phyloP scores from a whole-genome alignment of 2,113 vertebrate species.

The Phyllostomus hastatus region DNA sequence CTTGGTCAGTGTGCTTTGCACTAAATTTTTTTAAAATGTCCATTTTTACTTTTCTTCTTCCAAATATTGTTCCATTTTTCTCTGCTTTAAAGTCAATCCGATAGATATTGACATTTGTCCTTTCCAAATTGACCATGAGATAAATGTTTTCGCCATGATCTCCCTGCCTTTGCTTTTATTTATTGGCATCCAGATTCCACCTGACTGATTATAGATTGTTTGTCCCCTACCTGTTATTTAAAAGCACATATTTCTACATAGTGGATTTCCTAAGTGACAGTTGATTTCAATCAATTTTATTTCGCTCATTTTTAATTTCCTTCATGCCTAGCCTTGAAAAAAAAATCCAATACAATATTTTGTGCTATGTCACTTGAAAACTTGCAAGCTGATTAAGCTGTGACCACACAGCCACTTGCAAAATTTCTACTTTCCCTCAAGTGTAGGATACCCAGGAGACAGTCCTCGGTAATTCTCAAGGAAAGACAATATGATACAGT shows the following conservation, averaged over 20 bases:
- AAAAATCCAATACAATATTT: constrained; percentile 18
- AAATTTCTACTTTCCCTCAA: background rate
- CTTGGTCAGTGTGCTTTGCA: background rate
- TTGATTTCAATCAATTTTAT: constrained; percentile 57
- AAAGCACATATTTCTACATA: constrained; percentile 55
- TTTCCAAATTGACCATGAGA: background rate
- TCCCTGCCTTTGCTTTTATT: constrained; percentile 50
- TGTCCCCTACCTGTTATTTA: constrained; percentile 52
- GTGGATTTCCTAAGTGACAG: constrained; percentile 21
- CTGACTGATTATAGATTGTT: constrained; percentile 52
- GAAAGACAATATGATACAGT: background rate
- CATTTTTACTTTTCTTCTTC: background rate
- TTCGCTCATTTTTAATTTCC: constrained; percentile 55
- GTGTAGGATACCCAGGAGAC: background rate
- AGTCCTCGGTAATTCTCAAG: background rate
- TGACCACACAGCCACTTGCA: background rate
- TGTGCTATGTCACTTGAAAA: constrained; percentile 66
- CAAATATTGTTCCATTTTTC: background rate
- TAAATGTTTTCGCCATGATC: constrained; percentile 7
- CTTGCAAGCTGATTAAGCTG: background rate
- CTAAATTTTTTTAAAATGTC: background rate
- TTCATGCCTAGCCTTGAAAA: constrained; percentile 10
- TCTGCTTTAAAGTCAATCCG: background rate
- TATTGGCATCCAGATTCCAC: constrained; percentile 50
- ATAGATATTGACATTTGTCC: background rate